These are phyloP conservation scores for Drosophila demipolita DNA, from an alignment of 2,888 invertebrate species.

Conservation along the genomic window DNA sequence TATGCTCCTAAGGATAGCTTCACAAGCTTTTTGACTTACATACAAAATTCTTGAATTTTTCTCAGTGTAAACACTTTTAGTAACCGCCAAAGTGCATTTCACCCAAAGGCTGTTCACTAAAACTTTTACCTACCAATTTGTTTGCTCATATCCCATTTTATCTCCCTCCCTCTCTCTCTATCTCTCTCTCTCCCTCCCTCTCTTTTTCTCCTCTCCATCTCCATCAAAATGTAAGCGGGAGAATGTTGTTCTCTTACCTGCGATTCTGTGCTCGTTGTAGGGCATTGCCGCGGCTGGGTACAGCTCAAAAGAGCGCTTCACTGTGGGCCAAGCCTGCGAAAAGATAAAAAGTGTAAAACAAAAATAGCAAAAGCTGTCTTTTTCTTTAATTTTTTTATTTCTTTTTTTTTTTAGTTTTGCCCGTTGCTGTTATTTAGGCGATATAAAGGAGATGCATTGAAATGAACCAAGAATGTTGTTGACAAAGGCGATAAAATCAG, in stretches of 20 bases:
- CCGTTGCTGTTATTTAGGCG: slow-evolving; percentile 19
- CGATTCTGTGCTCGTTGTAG: slow-evolving; percentile 81
- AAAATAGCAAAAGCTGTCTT: slow-evolving; percentile 21
- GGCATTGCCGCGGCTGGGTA: slow-evolving; percentile 73
- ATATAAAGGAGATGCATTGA: slow-evolving; percentile 29
- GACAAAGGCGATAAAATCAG: slow-evolving; percentile 68
- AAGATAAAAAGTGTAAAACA: slow-evolving; percentile 33
- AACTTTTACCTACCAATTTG: slow-evolving; percentile 57
- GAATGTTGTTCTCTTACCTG: slow-evolving; percentile 78
- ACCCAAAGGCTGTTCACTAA: slow-evolving; percentile 56
- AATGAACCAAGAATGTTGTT: slow-evolving; percentile 35
- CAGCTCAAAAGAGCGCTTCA: slow-evolving; percentile 83
- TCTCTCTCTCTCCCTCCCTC: not conserved
- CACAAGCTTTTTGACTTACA: not conserved
- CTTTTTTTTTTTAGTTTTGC: slow-evolving; percentile 20
- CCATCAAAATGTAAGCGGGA: slow-evolving; percentile 2
- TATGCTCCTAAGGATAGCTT: too few species aligned
- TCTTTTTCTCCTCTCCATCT: not conserved
- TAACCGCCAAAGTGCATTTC: slow-evolving; percentile 63
- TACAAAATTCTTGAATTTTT: not conserved
- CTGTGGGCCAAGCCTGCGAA: slow-evolving; percentile 84
- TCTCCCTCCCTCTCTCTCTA: not conserved
- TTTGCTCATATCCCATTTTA: slow-evolving; percentile 6
- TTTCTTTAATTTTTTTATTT: slow-evolving; percentile 10
- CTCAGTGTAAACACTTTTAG: slow-evolving; percentile 49